phyloP scores from a whole-genome alignment of 2,113 vertebrate species.

The Panurus biarmicus region DNA sequence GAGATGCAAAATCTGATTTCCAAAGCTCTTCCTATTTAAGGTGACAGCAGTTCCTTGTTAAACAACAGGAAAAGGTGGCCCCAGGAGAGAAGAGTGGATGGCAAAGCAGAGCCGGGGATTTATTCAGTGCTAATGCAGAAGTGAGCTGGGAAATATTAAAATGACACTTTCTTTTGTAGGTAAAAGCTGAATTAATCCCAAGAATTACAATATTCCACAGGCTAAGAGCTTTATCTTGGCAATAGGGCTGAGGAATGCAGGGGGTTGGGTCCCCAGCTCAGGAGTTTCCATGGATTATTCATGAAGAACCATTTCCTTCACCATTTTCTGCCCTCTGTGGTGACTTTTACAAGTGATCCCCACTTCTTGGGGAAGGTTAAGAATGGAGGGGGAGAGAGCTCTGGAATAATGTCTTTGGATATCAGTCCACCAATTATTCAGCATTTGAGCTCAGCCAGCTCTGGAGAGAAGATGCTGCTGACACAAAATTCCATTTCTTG shows the following conservation, averaged over 20 bases:
- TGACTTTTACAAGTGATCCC: neutral
- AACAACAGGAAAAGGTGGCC: neutral
- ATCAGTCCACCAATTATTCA: neutral
- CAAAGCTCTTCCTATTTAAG: neutral
- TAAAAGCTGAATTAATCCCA: neutral
- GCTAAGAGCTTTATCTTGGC: neutral
- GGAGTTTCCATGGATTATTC: neutral
- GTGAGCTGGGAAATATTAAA: neutral
- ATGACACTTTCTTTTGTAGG: neutral
- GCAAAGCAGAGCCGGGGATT: neutral
- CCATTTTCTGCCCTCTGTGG: neutral
- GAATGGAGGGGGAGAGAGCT: neutral
- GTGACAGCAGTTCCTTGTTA: neutral
- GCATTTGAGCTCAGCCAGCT: neutral
- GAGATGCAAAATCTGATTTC: neutral
- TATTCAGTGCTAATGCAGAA: neutral
- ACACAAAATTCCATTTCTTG: neutral
- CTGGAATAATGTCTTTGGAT: neutral
- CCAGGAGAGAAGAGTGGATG: accelerated
- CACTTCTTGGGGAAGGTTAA: neutral
- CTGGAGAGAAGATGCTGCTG: neutral
- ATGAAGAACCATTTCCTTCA: neutral
- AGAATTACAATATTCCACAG: neutral
- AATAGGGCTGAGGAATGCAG: too few relatives aligned
- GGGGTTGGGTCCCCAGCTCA: neutral